Base-by-base conservation (phyloP, 30 jellyfish, hydroid and myxozoan genomes). In the Morbakka virulenta region DNA sequence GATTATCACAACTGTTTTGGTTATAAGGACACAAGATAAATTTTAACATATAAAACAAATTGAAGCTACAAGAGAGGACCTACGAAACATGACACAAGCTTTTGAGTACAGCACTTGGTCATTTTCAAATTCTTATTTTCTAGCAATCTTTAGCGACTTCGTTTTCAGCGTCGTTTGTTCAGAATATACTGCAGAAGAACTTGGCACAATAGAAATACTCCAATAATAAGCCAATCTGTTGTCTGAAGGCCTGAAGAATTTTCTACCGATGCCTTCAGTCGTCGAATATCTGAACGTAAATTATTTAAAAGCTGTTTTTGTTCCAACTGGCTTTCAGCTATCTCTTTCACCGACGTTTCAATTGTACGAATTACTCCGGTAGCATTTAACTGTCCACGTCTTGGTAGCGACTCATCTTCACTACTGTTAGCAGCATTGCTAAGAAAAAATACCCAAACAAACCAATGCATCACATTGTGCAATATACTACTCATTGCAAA, bases 211-310 rank as follows among this genome's bases (percentile, higher is more conserved):
- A 83, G 36, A 14, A 72, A 62, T n/a, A 67, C 4, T 0, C 73
- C 22, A 2, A 74, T 17, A 11, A 74, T 72, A 65, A 83, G 52
- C 94, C 94, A 83, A 35, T 83, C 87, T 63, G n/a, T 72, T 32
- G 73, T 2, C 4, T 71, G 28, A 29, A 73, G 50, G 50, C 94
- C 87, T 2, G 62, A 17, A 32, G 69, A 25, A 2, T 51, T 74
- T 30, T 13, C 70, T 65, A 69, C 77, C 69, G 81, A 35, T 25
- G 32, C 77, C 67, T 36, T 62, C 50, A 80, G 62, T 27, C 94
- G 81, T 23, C 83, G 77, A 29, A 89, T 9, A 2, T 89, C 97
- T 64, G 62, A 14, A 31, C 97, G 69, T 81, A 89, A 35, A 6
- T 93, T 88, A 9, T 80, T 82, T 28, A 89, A 28, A 20, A 80